Evolutionary conservation across 2,797 vertebrate genomes (phyloP).

Genomic region (Sebastes alutus): DNA sequence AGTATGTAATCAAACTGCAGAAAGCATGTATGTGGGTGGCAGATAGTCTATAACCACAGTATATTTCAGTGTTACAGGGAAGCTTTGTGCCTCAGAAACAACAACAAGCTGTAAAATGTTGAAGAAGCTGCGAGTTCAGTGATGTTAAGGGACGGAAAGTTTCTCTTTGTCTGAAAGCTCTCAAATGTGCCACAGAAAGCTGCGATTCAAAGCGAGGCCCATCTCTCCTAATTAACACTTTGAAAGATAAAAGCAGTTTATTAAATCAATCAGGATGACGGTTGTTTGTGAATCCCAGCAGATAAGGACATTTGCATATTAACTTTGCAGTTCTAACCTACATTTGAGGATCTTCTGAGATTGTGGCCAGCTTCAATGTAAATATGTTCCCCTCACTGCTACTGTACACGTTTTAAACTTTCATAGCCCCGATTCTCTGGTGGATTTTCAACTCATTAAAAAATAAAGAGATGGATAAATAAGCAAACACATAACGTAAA

Average conservation of each 20-base stretch:
- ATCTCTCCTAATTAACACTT: constrained; percentile 99
- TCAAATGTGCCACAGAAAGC: constrained; percentile 78
- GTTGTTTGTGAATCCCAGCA: constrained; percentile 99
- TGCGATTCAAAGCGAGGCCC: constrained; percentile 90
- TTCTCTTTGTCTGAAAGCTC: constrained; percentile 88
- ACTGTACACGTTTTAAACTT: constrained; percentile 90
- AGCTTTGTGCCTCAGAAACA: constrained; percentile 48
- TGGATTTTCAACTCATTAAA: constrained; percentile 82
- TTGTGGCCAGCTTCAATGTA: constrained; percentile 91
- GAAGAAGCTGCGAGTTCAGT: constrained; percentile 32
- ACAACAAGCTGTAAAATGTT: constrained; percentile 2
- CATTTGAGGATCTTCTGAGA: constrained; percentile 93
- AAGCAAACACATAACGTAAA: constrained; percentile 73
- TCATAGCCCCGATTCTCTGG: constrained; percentile 70
- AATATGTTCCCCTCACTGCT: constrained; percentile 85
- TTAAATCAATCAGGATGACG: constrained; percentile 99
- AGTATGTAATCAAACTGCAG: background rate
- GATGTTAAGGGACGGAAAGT: constrained; percentile 62
- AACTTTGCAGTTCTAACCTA: constrained; percentile 97
- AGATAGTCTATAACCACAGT: background rate
- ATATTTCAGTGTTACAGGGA: constrained; percentile 3
- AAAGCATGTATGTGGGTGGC: background rate
- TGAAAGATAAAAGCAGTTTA: constrained; percentile 99
- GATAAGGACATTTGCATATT: constrained; percentile 99
- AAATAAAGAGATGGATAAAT: constrained; percentile 81